These are phyloP conservation scores for Leucoraja ocellata DNA, from an alignment of 2,797 vertebrate genomes.

Conservation along the genomic window DNA sequence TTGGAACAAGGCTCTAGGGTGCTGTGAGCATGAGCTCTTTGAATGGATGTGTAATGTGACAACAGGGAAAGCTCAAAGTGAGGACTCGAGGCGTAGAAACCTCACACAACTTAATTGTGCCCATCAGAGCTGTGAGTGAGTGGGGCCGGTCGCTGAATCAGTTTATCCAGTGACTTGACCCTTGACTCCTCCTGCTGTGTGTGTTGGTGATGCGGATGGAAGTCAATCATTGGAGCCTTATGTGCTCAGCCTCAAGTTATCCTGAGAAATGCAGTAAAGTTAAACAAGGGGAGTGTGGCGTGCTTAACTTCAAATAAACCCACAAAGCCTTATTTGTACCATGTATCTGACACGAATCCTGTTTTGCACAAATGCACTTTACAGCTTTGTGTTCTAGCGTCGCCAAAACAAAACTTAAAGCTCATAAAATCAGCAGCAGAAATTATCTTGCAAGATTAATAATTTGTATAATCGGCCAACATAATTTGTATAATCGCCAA, in stretches of 20 bases:
- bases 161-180: background rate
- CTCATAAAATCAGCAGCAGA: background rate
- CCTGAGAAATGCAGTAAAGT: background rate
- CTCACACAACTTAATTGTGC: background rate
- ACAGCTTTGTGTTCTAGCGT: background rate
- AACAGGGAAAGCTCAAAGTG: background rate
- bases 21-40: background rate
- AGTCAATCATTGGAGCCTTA: conserved; percentile 12
- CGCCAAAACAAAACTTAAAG: background rate
- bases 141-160: background rate
- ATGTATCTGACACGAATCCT: conserved; percentile 2
- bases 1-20: background rate
- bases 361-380: background rate
- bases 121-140: background rate
- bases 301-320: conserved; percentile 8
- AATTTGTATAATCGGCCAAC: background rate
- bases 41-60: background rate
- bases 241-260: background rate
- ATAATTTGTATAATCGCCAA: background rate
- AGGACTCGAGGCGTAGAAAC: background rate
- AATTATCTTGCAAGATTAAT: background rate
- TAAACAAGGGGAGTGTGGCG: conserved; percentile 4
- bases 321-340: background rate
- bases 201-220: background rate
- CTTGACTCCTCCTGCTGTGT: background rate